phyloP scores from a whole-genome alignment of 2,113 vertebrate species.

The Struthio camelus region DNA sequence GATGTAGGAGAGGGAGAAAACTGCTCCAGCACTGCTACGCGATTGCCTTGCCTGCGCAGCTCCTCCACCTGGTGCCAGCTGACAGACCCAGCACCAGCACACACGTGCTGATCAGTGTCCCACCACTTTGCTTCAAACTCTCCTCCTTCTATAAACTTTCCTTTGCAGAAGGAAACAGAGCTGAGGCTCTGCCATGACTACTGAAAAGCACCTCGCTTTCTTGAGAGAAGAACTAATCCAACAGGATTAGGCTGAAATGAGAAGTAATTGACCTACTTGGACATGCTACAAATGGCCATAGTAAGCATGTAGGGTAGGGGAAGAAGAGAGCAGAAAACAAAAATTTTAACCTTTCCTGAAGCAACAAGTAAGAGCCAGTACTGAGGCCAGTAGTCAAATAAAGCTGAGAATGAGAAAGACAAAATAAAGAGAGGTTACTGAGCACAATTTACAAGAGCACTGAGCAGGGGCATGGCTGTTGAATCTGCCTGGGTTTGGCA shows the following conservation, averaged over 20 bases:
- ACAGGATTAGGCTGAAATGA: not conserved
- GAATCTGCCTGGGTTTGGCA: not conserved
- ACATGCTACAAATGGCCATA: not conserved
- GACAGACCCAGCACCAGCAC: not conserved
- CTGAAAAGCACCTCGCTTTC: not conserved
- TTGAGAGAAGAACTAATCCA: not conserved
- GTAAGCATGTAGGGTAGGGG: not conserved
- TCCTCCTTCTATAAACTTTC: too few species aligned
- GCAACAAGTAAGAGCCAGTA: not conserved
- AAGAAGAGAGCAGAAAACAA: not conserved
- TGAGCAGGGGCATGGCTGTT: not conserved
- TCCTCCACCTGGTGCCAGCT: not conserved
- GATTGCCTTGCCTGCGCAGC: not conserved
- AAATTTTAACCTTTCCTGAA: not conserved
- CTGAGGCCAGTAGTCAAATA: not conserved
- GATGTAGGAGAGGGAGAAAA: not conserved
- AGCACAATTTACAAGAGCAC: not conserved
- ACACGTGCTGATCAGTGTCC: not conserved
- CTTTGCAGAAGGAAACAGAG: not conserved
- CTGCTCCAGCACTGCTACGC: not conserved
- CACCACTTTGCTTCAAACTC: not conserved
- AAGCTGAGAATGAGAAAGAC: not conserved
- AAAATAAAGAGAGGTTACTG: not conserved
- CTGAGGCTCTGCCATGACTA: not conserved
- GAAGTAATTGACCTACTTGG: not conserved